These are phyloP conservation scores for Astyanax mexicanus DNA, from an alignment of 2,797 vertebrate species.

Conservation along the genomic window DNA sequence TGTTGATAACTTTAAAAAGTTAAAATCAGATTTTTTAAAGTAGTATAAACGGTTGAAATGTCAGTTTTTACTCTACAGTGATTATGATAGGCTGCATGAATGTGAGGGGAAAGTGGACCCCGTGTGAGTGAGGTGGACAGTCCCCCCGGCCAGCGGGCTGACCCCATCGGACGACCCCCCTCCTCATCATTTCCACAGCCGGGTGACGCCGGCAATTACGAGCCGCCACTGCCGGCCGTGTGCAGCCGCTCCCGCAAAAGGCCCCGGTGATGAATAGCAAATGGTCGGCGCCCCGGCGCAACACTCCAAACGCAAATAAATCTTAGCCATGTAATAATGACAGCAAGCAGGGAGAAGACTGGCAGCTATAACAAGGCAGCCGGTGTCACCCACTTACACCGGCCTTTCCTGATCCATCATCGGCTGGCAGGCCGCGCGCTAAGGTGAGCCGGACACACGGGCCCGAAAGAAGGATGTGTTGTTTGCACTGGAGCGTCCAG, in stretches of 20 bases:
- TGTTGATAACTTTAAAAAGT: too few species aligned
- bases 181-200: conserved; percentile 86
- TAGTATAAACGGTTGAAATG: not conserved
- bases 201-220: conserved; percentile 88
- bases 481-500: conserved; percentile 87
- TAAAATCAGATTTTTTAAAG: too few species aligned
- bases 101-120: conserved; percentile 1
- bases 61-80: not conserved
- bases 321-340: conserved; percentile 92
- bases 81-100: not conserved
- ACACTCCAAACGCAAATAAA: conserved; percentile 91
- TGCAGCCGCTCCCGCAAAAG: conserved; percentile 81
- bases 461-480: conserved; percentile 89
- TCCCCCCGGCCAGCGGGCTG: conserved; percentile 56
- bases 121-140: conserved; percentile 30
- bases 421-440: conserved; percentile 80
- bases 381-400: conserved; percentile 86
- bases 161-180: conserved; percentile 74
- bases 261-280: conserved; percentile 88
- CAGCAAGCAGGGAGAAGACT: conserved; percentile 85
- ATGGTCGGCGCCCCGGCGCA: conserved; percentile 80
- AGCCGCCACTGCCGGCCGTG: conserved; percentile 74
- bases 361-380: conserved; percentile 91
- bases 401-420: conserved; percentile 89
- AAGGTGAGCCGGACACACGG: conserved; percentile 84